Percentiles rank a stretch among this genome's conserved stretches.
These are phyloP conservation scores for Lithobius niger DNA, from an alignment of 1,140 invertebrate genomes.

Conservation along the genomic window DNA sequence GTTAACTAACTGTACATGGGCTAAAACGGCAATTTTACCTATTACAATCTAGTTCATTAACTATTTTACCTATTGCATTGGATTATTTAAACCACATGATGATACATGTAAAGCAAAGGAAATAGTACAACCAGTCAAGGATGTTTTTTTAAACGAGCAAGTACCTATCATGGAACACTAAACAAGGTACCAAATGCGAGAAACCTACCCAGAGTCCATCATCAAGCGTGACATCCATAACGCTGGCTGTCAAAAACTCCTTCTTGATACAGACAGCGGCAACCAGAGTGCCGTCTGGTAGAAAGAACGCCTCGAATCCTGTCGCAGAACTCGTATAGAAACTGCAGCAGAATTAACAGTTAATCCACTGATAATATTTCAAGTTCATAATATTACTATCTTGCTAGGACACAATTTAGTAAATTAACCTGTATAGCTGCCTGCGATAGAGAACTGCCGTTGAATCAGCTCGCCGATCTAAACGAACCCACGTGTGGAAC, in stretches of 20 bases:
- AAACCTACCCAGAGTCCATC: constrained; percentile 39
- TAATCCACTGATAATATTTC: constrained; percentile 5
- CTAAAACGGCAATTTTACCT: no score
- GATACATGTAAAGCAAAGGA: no score
- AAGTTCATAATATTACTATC: no score
- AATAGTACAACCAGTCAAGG: neutral
- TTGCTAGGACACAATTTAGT: no score
- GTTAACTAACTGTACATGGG: no score
- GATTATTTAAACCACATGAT: no score
- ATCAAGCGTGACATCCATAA: constrained; percentile 36
- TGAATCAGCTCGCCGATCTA: constrained; percentile 30
- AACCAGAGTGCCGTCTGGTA: constrained; percentile 38
- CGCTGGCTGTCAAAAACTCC: constrained; percentile 40
- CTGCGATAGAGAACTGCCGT: constrained; percentile 24
- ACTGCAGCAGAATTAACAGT: constrained; percentile 26
- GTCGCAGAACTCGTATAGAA: constrained; percentile 38
- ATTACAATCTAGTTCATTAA: no score
- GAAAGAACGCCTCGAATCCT: constrained; percentile 47
- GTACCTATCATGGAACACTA: neutral
- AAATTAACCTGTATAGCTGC: constrained; percentile 41
- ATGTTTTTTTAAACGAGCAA: neutral
- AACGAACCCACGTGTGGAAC: constrained; percentile 43
- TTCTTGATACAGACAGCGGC: constrained; percentile 42
- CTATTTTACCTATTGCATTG: no score
- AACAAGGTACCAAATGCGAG: neutral